A percentile compares a stretch with the other conserved stretches of the same genome.
phyloP scores from a whole-genome alignment of 2,113 vertebrate genomes.

The Anas platyrhynchos region DNA sequence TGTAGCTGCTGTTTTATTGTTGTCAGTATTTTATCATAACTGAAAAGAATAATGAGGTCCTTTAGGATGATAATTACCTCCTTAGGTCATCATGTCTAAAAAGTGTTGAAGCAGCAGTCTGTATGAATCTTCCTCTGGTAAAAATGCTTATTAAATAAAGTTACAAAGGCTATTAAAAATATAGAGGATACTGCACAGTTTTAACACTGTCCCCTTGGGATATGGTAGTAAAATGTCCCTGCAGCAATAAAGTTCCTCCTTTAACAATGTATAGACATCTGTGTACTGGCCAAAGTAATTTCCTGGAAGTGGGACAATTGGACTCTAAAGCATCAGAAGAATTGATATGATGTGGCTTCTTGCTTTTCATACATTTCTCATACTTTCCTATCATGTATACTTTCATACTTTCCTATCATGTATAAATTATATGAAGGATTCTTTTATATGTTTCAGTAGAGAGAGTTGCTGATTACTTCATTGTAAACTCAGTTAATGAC shows the following conservation, averaged over 20 bases:
- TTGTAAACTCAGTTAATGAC: not conserved
- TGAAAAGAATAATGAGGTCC: conserved; percentile 40
- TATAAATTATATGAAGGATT: not conserved
- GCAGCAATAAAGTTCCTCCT: not conserved
- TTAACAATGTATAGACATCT: not conserved
- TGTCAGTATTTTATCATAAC: not conserved
- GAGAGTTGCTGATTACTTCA: not conserved
- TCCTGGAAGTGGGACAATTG: not conserved
- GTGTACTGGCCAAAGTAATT: not conserved
- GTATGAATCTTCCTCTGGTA: not conserved
- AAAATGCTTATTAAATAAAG: conserved; percentile 1
- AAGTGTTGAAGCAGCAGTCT: conserved; percentile 8
- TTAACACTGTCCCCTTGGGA: not conserved
- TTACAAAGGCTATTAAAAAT: not conserved
- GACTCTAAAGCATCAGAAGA: not conserved
- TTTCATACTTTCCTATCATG: not conserved
- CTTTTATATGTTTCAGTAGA: not conserved
- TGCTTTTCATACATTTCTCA: not conserved
- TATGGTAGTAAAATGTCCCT: not conserved
- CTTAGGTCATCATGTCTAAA: not conserved
- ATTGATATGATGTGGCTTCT: not conserved
- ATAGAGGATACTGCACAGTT: not conserved
- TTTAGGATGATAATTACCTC: conserved; percentile 44
- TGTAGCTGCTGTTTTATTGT: not conserved
- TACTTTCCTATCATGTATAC: not conserved